phyloP scores from a whole-genome alignment of 1,140 invertebrate species.

The Drosophila arawakana region DNA sequence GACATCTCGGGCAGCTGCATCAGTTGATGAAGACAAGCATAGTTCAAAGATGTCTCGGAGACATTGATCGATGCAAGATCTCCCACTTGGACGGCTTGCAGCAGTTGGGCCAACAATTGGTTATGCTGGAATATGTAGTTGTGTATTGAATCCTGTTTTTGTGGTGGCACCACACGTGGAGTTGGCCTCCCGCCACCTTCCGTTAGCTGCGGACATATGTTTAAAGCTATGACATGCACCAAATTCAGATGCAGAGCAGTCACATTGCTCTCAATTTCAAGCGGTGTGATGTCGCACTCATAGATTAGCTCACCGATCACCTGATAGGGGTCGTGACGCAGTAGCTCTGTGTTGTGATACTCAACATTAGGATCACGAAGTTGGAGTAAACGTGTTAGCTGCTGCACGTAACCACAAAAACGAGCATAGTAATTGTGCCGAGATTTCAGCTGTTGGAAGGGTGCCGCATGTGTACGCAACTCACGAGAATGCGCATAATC shows the following conservation, averaged over 20 bases:
- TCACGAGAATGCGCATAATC: conserved; percentile 57
- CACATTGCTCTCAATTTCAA: conserved; percentile 86
- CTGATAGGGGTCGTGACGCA: conserved; percentile 82
- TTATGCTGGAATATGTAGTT: conserved; percentile 86
- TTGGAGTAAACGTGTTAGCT: conserved; percentile 83
- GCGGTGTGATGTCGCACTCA: conserved; percentile 85
- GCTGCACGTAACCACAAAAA: conserved; percentile 84
- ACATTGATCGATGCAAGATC: conserved; percentile 34
- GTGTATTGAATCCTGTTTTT: conserved; percentile 82
- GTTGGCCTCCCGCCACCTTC: conserved; percentile 9
- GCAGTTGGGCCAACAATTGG: conserved; percentile 86
- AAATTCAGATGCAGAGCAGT: conserved; percentile 86
- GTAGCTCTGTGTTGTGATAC: conserved; percentile 83
- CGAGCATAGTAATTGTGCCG: conserved; percentile 82
- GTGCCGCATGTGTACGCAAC: conserved; percentile 45
- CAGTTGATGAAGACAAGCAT: conserved; percentile 83
- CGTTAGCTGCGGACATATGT: conserved; percentile 86
- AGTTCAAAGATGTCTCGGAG: conserved; percentile 49
- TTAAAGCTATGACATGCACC: conserved; percentile 86
- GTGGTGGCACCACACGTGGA: conserved; percentile 29
- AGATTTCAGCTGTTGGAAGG: conserved; percentile 66
- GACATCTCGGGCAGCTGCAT: conserved; percentile 74
- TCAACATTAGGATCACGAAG: conserved; percentile 83
- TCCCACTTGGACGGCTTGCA: conserved; percentile 85
- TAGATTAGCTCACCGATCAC: conserved; percentile 87